phyloP scores from a whole-genome alignment of 2,113 vertebrate species.

The Aplodontia rufa region DNA sequence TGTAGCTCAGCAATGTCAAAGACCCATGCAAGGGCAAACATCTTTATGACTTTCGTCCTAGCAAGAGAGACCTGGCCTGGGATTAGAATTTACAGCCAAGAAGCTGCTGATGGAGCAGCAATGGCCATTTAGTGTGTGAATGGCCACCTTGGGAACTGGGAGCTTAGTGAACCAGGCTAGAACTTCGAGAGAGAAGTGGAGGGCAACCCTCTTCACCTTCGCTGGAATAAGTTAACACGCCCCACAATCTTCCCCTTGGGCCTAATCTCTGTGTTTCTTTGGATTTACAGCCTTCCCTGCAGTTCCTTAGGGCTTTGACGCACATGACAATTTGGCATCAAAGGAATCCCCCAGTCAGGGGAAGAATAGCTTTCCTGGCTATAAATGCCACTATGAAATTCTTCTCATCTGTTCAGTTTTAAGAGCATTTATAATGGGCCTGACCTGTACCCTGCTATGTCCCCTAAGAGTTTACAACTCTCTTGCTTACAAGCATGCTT shows the following conservation, averaged over 20 bases:
- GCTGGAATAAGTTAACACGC: conserved; percentile 17
- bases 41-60: conserved; percentile 57
- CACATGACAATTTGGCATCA: conserved; percentile 37
- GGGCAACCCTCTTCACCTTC: not conserved
- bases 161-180: conserved; percentile 26
- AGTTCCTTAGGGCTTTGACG: conserved; percentile 1
- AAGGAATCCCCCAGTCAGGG: conserved; percentile 28
- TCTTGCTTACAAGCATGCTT: not conserved
- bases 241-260: not conserved
- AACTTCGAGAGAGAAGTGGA: not conserved
- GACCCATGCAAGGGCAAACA: not conserved
- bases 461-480: not conserved
- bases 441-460: not conserved
- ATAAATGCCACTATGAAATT: conserved; percentile 56
- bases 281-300: conserved; percentile 52
- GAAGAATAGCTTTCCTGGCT: conserved; percentile 53
- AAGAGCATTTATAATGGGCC: not conserved
- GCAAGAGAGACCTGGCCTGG: not conserved
- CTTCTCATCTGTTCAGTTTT: conserved; percentile 25
- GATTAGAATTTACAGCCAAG: conserved; percentile 61
- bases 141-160: conserved; percentile 43
- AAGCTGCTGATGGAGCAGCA: conserved; percentile 47
- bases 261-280: conserved; percentile 44
- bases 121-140: conserved; percentile 29
- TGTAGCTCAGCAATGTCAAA: not conserved